A percentile compares a stretch with the other conserved stretches of the same genome.
phyloP scores from a whole-genome alignment of 1,140 invertebrate genomes.

The Drosophila repletoides region DNA sequence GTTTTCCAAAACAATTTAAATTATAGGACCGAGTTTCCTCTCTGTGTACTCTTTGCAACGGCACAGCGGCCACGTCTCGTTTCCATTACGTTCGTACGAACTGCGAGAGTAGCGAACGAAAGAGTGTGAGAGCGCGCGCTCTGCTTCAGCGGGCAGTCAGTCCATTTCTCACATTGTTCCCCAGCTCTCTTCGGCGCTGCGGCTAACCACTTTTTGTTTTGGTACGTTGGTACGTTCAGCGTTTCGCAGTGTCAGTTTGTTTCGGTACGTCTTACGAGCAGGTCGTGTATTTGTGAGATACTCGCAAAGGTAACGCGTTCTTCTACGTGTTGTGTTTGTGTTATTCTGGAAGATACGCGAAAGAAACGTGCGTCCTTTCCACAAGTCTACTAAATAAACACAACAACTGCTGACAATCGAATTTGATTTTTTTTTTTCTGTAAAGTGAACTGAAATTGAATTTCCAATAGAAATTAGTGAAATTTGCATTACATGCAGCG shows the following conservation, averaged over 20 bases:
- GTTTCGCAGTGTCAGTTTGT: slow-evolving; percentile 53
- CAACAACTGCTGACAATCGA: slow-evolving; percentile 23
- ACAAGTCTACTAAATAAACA: slow-evolving; percentile 30
- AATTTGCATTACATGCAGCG: slow-evolving; percentile 32
- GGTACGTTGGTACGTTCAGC: slow-evolving; percentile 2
- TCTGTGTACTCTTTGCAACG: background rate
- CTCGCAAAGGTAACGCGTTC: slow-evolving; percentile 19
- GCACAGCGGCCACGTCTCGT: slow-evolving; percentile 11
- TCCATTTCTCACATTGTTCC: background rate
- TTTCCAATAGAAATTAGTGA: slow-evolving; percentile 22
- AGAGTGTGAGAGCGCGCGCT: background rate
- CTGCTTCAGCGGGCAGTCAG: too few species aligned
- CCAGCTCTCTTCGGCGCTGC: background rate
- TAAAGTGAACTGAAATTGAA: background rate
- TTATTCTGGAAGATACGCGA: slow-evolving; percentile 38
- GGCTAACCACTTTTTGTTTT: slow-evolving; percentile 24
- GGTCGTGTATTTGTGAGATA: slow-evolving; percentile 26
- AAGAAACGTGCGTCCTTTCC: slow-evolving; percentile 31
- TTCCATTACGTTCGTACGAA: slow-evolving; percentile 8
- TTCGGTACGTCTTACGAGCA: slow-evolving; percentile 43
- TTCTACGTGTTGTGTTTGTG: slow-evolving; percentile 15
- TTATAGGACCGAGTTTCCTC: too few species aligned
- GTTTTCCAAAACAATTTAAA: too few species aligned
- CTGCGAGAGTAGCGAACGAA: background rate
- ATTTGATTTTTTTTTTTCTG: too few species aligned